These are phyloP conservation scores for Steinernema feltiae DNA, from an alignment of 1,140 invertebrate species.

Conservation along the genomic window DNA sequence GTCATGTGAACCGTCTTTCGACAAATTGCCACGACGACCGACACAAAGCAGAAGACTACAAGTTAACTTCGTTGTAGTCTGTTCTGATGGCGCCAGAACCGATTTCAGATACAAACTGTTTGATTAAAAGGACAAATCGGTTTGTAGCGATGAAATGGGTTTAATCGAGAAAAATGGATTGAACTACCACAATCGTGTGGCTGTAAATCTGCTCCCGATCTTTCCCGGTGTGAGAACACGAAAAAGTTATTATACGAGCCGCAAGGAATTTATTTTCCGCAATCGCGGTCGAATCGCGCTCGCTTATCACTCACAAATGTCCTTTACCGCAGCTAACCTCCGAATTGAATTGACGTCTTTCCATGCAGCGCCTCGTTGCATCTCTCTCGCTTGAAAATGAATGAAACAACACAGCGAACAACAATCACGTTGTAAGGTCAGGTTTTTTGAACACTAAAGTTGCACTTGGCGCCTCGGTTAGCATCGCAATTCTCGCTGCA, in stretches of 20 bases:
- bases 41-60: neutral
- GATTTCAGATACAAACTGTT: neutral
- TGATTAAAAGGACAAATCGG: neutral
- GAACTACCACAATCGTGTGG: neutral
- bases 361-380: neutral
- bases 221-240: too few relatives aligned
- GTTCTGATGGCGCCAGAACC: neutral
- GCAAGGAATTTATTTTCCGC: neutral
- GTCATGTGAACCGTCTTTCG: neutral
- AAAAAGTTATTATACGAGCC: too few relatives aligned
- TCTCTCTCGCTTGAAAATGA: neutral
- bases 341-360: neutral
- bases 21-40: neutral
- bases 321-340: too few relatives aligned
- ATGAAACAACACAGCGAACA: neutral
- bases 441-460: neutral
- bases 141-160: neutral
- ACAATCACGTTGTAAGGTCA: neutral
- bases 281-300: neutral
- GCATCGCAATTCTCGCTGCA: neutral
- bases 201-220: too few relatives aligned
- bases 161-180: neutral
- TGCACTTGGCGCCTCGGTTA: neutral
- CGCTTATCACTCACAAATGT: neutral
- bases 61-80: neutral